A percentile compares a stretch with the other conserved stretches of the same genome.
These are phyloP conservation scores for Microctenopoma lineatum DNA, from an alignment of 2,797 vertebrate genomes.

Conservation along the genomic window DNA sequence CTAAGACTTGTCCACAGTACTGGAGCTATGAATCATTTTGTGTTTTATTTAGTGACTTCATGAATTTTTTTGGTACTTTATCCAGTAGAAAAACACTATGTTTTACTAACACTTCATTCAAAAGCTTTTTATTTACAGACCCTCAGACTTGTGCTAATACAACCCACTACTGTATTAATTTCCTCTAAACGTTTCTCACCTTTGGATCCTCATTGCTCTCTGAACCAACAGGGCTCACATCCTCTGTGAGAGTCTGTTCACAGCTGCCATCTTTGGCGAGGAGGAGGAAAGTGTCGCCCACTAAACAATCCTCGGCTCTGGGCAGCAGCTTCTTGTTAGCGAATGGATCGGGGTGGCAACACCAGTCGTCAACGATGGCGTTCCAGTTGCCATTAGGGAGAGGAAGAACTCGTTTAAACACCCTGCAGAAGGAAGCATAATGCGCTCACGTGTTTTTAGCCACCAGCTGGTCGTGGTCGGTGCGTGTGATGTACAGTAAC, in stretches of 20 bases:
- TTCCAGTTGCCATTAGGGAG: slow-evolving; percentile 94
- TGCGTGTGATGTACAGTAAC: background rate
- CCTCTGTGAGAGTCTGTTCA: slow-evolving; percentile 67
- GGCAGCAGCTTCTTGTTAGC: slow-evolving; percentile 88
- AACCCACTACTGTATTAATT: background rate
- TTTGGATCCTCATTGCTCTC: slow-evolving; percentile 65
- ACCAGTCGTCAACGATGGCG: slow-evolving; percentile 94
- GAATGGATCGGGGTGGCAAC: slow-evolving; percentile 95
- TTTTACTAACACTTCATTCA: background rate
- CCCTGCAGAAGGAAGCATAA: slow-evolving; percentile 69
- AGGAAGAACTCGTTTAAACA: slow-evolving; percentile 91
- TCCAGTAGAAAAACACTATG: too few species aligned
- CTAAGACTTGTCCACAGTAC: too few species aligned
- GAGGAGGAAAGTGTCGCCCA: slow-evolving; percentile 91
- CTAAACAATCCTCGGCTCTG: slow-evolving; percentile 88
- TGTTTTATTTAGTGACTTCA: background rate
- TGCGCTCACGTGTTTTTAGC: slow-evolving; percentile 6
- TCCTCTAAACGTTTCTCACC: slow-evolving; percentile 50
- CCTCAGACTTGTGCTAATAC: background rate
- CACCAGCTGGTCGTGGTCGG: too few species aligned
- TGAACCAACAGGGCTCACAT: slow-evolving; percentile 45
- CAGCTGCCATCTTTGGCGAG: slow-evolving; percentile 81
- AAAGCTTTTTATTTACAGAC: background rate
- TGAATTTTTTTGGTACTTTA: background rate
- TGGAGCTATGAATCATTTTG: too few species aligned